These are phyloP conservation scores for Phlogophora meticulosa DNA, from an alignment of 2,888 invertebrate species.

Conservation along the genomic window DNA sequence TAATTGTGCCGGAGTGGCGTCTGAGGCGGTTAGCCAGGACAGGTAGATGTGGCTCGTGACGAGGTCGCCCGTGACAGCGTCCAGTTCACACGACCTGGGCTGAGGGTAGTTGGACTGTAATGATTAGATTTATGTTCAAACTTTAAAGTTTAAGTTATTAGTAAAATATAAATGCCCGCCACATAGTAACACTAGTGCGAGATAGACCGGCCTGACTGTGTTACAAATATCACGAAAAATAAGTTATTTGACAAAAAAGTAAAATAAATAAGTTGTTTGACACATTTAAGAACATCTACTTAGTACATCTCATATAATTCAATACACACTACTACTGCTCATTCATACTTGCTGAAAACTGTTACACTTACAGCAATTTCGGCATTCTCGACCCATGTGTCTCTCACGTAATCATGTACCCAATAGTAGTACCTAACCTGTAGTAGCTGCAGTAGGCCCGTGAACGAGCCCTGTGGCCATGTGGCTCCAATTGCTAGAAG, in stretches of 20 bases:
- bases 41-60: neutral
- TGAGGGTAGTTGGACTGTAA: neutral
- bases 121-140: neutral
- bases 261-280: too few species aligned
- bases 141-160: constrained; percentile 4
- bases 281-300: too few species aligned
- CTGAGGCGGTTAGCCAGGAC: too few species aligned
- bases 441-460: neutral
- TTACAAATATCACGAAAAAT: too few species aligned
- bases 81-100: neutral
- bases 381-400: too few species aligned
- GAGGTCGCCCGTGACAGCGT: neutral
- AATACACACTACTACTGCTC: too few species aligned
- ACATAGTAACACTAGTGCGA: neutral
- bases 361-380: neutral
- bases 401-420: neutral
- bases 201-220: too few species aligned
- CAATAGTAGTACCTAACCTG: too few species aligned
- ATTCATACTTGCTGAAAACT: too few species aligned
- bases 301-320: too few species aligned
- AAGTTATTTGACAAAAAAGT: too few species aligned
- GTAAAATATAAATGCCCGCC: neutral
- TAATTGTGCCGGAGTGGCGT: neutral
- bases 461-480: constrained; percentile 2
- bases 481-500: constrained; percentile 39